Evolutionary conservation across 2,888 invertebrate genomes (phyloP).

Genomic region (Agelastica alni): DNA sequence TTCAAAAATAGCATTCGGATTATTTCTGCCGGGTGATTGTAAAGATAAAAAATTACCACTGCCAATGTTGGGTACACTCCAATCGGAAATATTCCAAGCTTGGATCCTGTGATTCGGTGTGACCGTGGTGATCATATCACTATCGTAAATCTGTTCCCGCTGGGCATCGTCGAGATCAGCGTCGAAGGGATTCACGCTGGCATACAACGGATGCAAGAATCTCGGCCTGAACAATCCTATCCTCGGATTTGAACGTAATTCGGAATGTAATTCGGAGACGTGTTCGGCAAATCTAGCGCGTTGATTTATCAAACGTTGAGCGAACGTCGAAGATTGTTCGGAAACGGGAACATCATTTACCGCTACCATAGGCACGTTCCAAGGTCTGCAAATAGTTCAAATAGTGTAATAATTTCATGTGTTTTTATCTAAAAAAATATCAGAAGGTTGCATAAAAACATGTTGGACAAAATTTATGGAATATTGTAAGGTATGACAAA

Average conservation of each 20-base stretch:
- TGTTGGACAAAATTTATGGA: no score
- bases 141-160: slow-evolving; percentile 53
- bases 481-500: no score
- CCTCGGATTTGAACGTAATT: slow-evolving; percentile 42
- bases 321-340: slow-evolving; percentile 44
- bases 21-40: no score
- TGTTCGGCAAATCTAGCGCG: slow-evolving; percentile 49
- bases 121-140: slow-evolving; percentile 60
- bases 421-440: no score
- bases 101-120: slow-evolving; percentile 79
- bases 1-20: no score
- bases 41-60: slow-evolving; percentile 63
- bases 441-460: no score
- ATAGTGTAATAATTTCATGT: no score
- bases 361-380: slow-evolving; percentile 57
- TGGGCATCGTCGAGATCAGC: slow-evolving; percentile 53
- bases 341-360: slow-evolving; percentile 64
- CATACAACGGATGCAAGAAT: slow-evolving; percentile 59
- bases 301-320: slow-evolving; percentile 36
- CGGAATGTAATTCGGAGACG: slow-evolving; percentile 45
- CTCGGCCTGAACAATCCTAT: slow-evolving; percentile 50
- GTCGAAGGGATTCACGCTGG: slow-evolving; percentile 54
- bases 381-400: slow-evolving; percentile 27
- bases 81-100: slow-evolving; percentile 79
- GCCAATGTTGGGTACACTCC: slow-evolving; percentile 72